phyloP scores from a whole-genome alignment of 2,113 vertebrate species.

The Pyrgilauda ruficollis region DNA sequence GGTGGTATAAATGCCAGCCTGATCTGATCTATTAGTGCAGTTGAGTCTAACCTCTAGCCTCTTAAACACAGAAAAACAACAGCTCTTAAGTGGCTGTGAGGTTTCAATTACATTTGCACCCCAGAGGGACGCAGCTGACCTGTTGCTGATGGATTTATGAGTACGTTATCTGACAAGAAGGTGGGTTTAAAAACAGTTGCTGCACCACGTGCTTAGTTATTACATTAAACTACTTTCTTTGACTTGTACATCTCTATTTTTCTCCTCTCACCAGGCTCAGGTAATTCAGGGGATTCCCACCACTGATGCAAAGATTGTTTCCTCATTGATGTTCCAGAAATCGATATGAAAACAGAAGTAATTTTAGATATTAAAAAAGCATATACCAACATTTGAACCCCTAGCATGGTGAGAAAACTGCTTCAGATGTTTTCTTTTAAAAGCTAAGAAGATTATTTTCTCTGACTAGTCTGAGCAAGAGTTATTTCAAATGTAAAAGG shows the following conservation, averaged over 20 bases:
- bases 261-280: background rate
- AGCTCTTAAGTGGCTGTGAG: conserved; percentile 53
- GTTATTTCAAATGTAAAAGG: background rate
- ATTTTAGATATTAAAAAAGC: background rate
- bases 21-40: conserved; percentile 16
- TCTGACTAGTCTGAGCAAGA: background rate
- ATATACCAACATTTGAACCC: background rate
- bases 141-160: conserved; percentile 68
- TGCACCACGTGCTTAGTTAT: conserved; percentile 11
- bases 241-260: background rate
- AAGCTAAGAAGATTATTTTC: conserved; percentile 2
- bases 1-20: background rate
- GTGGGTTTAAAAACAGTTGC: conserved; percentile 46
- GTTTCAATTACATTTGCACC: conserved; percentile 63
- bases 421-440: background rate
- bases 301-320: background rate
- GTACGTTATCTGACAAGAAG: conserved; percentile 52
- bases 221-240: background rate
- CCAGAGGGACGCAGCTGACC: conserved; percentile 25
- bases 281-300: background rate
- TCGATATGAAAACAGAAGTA: background rate
- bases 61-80: conserved; percentile 42
- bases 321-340: background rate
- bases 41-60: conserved; percentile 36
- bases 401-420: background rate